A percentile compares a stretch with the other conserved stretches of the same genome.
Conservation (phyloP, 2,113 vertebrate genomes). For the Dicentrarchus labrax region DNA sequence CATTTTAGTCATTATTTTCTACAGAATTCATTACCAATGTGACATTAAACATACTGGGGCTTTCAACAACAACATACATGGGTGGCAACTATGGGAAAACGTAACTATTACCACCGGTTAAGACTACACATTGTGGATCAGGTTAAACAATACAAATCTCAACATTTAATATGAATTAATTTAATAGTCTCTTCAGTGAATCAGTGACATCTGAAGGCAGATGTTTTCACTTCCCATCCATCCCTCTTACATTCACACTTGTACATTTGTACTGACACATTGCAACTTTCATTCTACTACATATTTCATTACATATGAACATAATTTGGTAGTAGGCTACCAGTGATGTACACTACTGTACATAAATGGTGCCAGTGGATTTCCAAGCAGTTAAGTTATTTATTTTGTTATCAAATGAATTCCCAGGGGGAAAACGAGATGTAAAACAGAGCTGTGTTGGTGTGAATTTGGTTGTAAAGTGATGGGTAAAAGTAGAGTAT, state of each 20-base stretch:
- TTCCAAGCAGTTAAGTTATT: neutral
- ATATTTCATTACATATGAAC: neutral
- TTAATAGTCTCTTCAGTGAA: neutral
- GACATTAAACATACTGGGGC: neutral
- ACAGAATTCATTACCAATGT: neutral
- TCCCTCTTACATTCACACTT: no score
- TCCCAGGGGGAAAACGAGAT: no score
- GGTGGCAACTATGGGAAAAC: no score
- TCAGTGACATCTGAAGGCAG: no score
- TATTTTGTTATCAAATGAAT: neutral
- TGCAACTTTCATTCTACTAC: no score
- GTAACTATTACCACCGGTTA: neutral
- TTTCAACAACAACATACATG: no score
- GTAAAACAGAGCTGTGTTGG: neutral
- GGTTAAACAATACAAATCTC: neutral
- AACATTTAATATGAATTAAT: neutral
- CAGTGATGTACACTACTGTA: neutral
- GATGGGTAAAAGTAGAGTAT: neutral
- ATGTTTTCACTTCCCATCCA: no score
- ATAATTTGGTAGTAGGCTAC: neutral
- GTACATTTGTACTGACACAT: no score
- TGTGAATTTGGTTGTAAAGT: neutral
- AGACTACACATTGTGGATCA: neutral
- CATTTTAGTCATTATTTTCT: neutral
- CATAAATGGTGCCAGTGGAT: neutral